These are phyloP conservation scores for Centrocercus urophasianus DNA, from an alignment of 2,113 vertebrate genomes.

Conservation along the genomic window DNA sequence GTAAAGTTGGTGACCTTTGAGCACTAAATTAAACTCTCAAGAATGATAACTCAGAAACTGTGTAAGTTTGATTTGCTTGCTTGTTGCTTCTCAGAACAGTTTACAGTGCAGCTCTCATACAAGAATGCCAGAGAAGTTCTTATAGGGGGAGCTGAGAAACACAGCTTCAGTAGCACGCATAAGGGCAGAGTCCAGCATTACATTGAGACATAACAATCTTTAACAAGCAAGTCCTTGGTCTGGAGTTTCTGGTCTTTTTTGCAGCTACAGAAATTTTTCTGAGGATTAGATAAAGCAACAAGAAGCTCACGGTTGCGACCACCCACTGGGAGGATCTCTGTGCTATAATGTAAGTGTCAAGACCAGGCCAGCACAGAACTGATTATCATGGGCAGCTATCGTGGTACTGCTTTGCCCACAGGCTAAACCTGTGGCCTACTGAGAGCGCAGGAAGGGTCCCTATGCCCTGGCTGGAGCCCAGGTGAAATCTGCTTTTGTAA, in stretches of 20 bases:
- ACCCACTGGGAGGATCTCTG: neutral
- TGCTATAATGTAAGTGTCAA: neutral
- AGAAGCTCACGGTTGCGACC: neutral
- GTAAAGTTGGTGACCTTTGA: neutral
- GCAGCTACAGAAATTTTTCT: neutral
- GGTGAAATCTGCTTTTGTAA: rapidly evolving
- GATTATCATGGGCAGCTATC: neutral
- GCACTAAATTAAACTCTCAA: neutral
- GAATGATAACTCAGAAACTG: neutral
- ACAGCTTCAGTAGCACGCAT: rapidly evolving
- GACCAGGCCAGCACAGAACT: neutral
- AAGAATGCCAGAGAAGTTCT: neutral
- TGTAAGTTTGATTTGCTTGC: neutral
- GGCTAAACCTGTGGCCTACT: neutral
- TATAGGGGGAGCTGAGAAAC: neutral
- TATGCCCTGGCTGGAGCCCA: neutral
- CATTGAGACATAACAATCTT: neutral
- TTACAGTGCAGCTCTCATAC: neutral
- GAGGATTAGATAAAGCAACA: neutral
- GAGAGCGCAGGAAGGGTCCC: neutral
- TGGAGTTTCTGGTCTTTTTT: neutral
- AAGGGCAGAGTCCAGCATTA: neutral
- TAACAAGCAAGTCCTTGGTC: neutral
- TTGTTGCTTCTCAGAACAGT: neutral
- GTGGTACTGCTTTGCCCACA: neutral